Conservation (phyloP, 2,888 invertebrate species). For the Pyrochroa serraticornis region DNA sequence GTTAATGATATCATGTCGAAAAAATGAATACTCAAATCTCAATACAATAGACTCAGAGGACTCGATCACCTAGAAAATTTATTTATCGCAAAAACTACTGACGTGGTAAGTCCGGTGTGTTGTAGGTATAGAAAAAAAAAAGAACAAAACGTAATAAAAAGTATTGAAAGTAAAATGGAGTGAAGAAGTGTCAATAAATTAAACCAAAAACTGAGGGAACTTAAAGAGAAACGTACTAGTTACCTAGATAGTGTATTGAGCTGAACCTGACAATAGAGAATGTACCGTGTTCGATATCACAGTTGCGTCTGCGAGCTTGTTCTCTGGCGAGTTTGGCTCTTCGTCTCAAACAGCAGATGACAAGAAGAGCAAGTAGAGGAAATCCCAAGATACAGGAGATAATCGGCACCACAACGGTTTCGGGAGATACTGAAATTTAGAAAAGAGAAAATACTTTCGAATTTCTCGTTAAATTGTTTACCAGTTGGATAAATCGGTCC, state of each 20-base stretch:
- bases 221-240: conserved; percentile 50
- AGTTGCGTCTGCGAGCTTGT: conserved; percentile 79
- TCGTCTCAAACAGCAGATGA: conserved; percentile 84
- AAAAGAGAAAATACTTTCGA: background rate
- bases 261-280: conserved; percentile 80
- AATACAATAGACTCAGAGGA: too few species aligned
- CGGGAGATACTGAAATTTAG: conserved; percentile 76
- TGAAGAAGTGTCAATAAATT: conserved; percentile 13
- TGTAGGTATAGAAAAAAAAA: conserved; percentile 10
- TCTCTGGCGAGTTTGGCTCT: conserved; percentile 85
- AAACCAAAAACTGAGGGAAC: conserved; percentile 26
- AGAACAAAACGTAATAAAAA: conserved; percentile 2
- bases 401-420: conserved; percentile 86
- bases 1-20: too few species aligned
- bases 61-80: too few species aligned
- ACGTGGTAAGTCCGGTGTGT: background rate
- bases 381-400: conserved; percentile 90
- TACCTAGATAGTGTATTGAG: conserved; percentile 74
- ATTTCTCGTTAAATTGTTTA: conserved; percentile 49
- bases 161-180: conserved; percentile 19
- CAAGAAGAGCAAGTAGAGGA: conserved; percentile 81
- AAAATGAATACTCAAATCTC: too few species aligned
- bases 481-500: conserved; percentile 77
- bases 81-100: too few species aligned
- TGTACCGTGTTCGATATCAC: conserved; percentile 82